phyloP scores from a whole-genome alignment of 2,888 invertebrate genomes.

The Belgica antarctica region DNA sequence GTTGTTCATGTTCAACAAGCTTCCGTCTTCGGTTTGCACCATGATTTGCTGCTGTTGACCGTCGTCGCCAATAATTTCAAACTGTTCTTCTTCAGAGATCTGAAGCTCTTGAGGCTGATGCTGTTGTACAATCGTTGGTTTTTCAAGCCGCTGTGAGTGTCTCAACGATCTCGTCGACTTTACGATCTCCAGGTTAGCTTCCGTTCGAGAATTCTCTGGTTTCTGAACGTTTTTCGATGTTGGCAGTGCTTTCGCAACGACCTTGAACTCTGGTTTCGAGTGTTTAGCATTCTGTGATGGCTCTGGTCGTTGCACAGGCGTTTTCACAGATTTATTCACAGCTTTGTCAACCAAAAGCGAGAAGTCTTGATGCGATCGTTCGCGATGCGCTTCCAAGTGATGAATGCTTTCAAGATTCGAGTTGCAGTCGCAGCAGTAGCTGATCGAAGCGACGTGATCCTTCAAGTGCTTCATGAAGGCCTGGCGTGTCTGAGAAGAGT shows the following conservation, averaged over 20 bases:
- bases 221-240: no score
- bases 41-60: slow-evolving; percentile 26
- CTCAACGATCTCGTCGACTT: no score
- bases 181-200: not conserved
- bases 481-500: slow-evolving; percentile 4
- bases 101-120: not conserved
- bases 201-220: no score
- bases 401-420: not conserved
- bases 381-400: slow-evolving; percentile 27
- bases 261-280: no score
- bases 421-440: slow-evolving; percentile 23
- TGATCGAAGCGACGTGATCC: not conserved
- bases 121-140: no score
- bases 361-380: slow-evolving; percentile 37
- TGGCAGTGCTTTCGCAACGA: not conserved
- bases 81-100: not conserved
- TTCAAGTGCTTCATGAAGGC: slow-evolving; percentile 21
- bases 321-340: no score
- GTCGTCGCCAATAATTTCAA: not conserved
- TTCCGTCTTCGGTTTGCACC: slow-evolving; percentile 32
- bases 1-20: slow-evolving; percentile 34
- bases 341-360: slow-evolving; percentile 4
- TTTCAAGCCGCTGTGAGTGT: no score
- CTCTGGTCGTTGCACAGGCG: not conserved
- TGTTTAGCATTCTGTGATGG: no score